These are phyloP conservation scores for Sinocyclocheilus maitianheensis DNA, from an alignment of 2,113 vertebrate species.

Conservation along the genomic window DNA sequence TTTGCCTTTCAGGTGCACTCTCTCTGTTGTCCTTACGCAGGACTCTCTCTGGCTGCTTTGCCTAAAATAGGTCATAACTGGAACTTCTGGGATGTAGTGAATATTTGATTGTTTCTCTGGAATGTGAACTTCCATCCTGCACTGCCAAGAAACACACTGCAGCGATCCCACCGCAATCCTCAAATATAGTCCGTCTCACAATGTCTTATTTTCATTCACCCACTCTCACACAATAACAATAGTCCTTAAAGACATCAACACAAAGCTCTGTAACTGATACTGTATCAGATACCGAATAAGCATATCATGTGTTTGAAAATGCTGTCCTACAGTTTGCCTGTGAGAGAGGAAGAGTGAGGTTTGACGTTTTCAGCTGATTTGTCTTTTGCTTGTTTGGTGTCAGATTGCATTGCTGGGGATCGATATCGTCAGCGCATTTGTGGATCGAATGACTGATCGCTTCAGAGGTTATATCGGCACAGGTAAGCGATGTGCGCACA, in stretches of 20 bases:
- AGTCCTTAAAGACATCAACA: background rate
- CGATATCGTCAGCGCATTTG: slow-evolving; percentile 88
- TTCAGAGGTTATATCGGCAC: slow-evolving; percentile 88
- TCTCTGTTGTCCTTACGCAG: background rate
- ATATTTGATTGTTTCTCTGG: slow-evolving; percentile 69
- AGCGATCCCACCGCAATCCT: slow-evolving; percentile 41
- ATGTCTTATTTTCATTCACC: slow-evolving; percentile 16
- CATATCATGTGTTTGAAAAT: background rate
- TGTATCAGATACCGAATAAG: background rate
- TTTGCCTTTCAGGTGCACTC: background rate
- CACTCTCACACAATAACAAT: slow-evolving; percentile 25
- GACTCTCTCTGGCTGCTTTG: slow-evolving; percentile 57
- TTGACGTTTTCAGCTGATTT: slow-evolving; percentile 7
- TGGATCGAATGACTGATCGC: slow-evolving; percentile 83
- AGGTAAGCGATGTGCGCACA: slow-evolving; percentile 75
- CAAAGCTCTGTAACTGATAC: background rate
- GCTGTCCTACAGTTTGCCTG: background rate
- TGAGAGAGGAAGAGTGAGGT: background rate
- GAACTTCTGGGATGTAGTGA: slow-evolving; percentile 55
- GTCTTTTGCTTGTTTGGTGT: slow-evolving; percentile 43
- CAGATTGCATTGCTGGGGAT: slow-evolving; percentile 91
- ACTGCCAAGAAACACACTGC: slow-evolving; percentile 67
- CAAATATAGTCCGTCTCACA: slow-evolving; percentile 27
- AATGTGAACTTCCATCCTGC: slow-evolving; percentile 58
- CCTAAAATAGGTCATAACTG: slow-evolving; percentile 74